Evolutionary conservation across 1,140 invertebrate genomes (phyloP).

Genomic region (Trinorchestia longiramus): DNA sequence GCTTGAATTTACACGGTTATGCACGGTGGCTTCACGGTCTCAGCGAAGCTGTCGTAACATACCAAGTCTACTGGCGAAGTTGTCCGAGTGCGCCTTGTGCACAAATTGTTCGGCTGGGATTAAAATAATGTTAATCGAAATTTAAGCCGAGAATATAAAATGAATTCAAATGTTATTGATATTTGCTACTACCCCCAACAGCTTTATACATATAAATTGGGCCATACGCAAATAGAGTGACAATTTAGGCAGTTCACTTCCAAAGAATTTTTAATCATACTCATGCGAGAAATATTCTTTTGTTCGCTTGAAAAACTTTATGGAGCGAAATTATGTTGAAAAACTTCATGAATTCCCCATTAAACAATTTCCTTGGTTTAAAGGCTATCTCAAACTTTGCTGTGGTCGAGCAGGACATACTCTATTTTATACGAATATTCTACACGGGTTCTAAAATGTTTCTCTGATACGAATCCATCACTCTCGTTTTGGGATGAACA

Average conservation of each 20-base stretch:
- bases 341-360: neutral
- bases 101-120: neutral
- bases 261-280: neutral
- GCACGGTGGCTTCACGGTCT: too few relatives aligned
- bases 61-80: neutral
- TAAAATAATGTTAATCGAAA: neutral
- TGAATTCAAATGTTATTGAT: neutral
- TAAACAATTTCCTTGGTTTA: neutral
- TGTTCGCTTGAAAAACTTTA: neutral
- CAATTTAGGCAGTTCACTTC: neutral
- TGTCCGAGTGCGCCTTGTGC: neutral
- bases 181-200: neutral
- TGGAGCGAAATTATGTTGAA: neutral
- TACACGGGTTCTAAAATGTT: neutral
- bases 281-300: neutral
- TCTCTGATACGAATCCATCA: neutral
- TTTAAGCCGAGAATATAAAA: neutral
- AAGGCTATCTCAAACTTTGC: neutral
- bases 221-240: neutral
- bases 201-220: neutral
- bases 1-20: too few relatives aligned
- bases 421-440: neutral
- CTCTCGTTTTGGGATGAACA: neutral
- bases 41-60: too few relatives aligned
- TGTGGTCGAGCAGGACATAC: neutral